Evolutionary conservation across 2,797 vertebrate species (phyloP), one percentile per base, ranked within the genome.

Genomic region (Enteromius mattozi): DNA sequence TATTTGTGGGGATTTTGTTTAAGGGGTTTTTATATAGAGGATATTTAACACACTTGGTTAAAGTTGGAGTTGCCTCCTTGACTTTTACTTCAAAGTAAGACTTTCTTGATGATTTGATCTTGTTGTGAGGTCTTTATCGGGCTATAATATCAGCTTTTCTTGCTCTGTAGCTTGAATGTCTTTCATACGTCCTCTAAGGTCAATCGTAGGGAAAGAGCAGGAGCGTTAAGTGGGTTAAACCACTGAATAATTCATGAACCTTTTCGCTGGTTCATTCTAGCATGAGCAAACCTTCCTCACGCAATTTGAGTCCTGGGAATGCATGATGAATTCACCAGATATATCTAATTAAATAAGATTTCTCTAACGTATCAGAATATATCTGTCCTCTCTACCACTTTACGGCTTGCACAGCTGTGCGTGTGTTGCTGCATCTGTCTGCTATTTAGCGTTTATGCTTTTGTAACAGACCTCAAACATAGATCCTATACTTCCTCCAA

Each of bases 191-290:
- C 16, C 37, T 45, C 10, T 42, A 78, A 33, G 75, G 40, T 85
- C 69, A 80, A 51, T 49, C 65, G 27, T 59, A 14, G 33, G 37
- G 33, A 78, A 85, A 81, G 66, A 63, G 33, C 83, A 81, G 82
- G 54, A 74, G 78, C 14, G 45, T 24, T 74, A 86, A 76, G 49
- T 63, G 47, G 66, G 77, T 83, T 85, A 80, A 87, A 79, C 37
- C 21, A 56, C 65, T 88, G 19, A 86, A 84, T 87, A 75, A 86
- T 76, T 84, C 54, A 84, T 84, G 42, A 59, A 56, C n/a, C 56
- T 87, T 71, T 76, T 66, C 65, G 70, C 12, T 6, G 42, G 78
- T 63, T 76, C 74, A 47, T 68, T 65, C 66, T 54, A 75, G 78
- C 4, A 16, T 72, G 78, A 85, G 35, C 40, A 69, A 76, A 83